Percentiles rank a stretch among this genome's conserved stretches.
Evolutionary conservation across 2,113 vertebrate species (phyloP).

Genomic region (Myotis yumanensis): DNA sequence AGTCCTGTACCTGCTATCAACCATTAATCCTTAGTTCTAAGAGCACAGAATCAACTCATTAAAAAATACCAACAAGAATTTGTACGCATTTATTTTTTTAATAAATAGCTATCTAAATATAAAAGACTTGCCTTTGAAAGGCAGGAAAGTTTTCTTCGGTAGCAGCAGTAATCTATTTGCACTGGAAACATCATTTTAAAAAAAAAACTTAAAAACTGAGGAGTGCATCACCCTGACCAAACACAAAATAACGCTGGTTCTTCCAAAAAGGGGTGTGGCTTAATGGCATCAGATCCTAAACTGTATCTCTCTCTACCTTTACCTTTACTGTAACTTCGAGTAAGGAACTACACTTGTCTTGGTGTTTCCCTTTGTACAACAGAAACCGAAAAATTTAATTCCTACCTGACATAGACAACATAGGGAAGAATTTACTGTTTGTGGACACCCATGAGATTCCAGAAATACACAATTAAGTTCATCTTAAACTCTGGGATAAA

Average conservation of each 20-base stretch:
- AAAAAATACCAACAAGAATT: slow-evolving; percentile 26
- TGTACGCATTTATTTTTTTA: slow-evolving; percentile 27
- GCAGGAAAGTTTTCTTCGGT: background rate
- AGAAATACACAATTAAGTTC: slow-evolving; percentile 60
- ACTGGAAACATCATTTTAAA: slow-evolving; percentile 39
- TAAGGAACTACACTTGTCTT: slow-evolving; percentile 6
- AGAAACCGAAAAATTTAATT: slow-evolving; percentile 57
- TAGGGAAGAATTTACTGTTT: slow-evolving; percentile 67
- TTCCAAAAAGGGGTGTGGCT: slow-evolving; percentile 29
- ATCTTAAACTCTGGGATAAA: slow-evolving; percentile 67
- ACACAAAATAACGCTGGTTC: background rate
- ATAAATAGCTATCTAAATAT: slow-evolving; percentile 39
- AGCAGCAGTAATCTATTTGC: slow-evolving; percentile 26
- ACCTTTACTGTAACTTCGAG: background rate
- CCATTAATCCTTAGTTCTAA: background rate
- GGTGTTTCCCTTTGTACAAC: slow-evolving; percentile 36
- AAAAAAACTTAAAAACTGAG: slow-evolving; percentile 28
- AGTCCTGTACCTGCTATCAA: background rate
- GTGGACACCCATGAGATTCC: slow-evolving; percentile 53
- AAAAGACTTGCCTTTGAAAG: slow-evolving; percentile 12
- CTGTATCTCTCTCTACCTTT: background rate
- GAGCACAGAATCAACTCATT: slow-evolving; percentile 34
- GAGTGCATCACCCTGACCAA: background rate
- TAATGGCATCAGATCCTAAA: background rate
- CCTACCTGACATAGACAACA: slow-evolving; percentile 57